phyloP scores from a whole-genome alignment of 1,140 invertebrate species.

The Trinorchestia longiramus region DNA sequence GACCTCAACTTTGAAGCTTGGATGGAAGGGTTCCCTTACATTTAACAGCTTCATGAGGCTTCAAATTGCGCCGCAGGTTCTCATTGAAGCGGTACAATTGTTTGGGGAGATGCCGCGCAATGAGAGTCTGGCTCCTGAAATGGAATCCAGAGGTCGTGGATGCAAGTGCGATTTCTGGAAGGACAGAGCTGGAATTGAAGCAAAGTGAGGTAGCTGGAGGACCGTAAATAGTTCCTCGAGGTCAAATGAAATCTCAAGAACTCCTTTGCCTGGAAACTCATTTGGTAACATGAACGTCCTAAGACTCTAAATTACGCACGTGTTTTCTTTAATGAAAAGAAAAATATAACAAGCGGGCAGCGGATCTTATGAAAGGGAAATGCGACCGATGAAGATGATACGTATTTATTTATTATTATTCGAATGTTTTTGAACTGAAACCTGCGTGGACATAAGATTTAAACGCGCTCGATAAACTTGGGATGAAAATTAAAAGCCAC shows the following conservation, averaged over 20 bases:
- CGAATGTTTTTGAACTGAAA: too few species aligned
- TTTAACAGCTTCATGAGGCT: slow-evolving; percentile 7
- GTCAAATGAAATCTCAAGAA: slow-evolving; percentile 9
- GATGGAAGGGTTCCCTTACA: not conserved
- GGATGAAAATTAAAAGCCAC: too few species aligned
- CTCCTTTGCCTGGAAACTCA: not conserved
- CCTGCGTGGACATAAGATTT: too few species aligned
- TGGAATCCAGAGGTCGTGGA: not conserved
- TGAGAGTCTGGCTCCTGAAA: not conserved
- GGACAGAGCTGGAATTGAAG: not conserved
- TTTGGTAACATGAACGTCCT: not conserved
- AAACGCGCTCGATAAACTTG: too few species aligned
- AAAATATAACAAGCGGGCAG: not conserved
- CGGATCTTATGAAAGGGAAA: not conserved
- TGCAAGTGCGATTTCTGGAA: not conserved
- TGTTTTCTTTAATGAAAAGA: not conserved
- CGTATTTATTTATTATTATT: not conserved
- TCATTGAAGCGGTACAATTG: not conserved
- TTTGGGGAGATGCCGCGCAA: not conserved
- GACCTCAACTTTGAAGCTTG: not conserved
- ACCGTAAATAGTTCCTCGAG: not conserved
- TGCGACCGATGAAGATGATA: not conserved
- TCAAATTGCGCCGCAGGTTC: not conserved
- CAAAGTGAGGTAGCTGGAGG: not conserved
- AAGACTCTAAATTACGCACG: not conserved